These are phyloP conservation scores for Gastrophryne carolinensis DNA, from an alignment of 2,797 vertebrate species.

Conservation along the genomic window DNA sequence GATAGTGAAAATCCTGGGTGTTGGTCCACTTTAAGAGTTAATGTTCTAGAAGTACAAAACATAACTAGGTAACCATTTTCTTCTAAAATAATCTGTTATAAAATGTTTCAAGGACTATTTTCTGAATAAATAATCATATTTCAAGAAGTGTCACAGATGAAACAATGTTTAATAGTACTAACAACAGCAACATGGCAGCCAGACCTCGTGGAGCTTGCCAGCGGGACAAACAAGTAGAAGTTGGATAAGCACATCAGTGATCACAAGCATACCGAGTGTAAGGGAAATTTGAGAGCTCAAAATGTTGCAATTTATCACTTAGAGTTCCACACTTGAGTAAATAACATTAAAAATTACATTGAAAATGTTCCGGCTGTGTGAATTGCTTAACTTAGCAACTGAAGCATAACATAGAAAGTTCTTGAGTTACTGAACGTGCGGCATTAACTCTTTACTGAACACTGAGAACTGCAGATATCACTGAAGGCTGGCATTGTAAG, in stretches of 20 bases:
- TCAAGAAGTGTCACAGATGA: background rate
- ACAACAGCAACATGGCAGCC: background rate
- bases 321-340: slow-evolving; percentile 20
- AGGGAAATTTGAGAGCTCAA: background rate
- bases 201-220: background rate
- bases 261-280: slow-evolving; percentile 14
- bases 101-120: too few relatives aligned
- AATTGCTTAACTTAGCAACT: slow-evolving; percentile 34
- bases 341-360: slow-evolving; percentile 25
- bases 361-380: slow-evolving; percentile 22
- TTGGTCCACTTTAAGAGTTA: too few relatives aligned
- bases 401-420: slow-evolving; percentile 12
- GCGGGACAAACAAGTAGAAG: background rate
- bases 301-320: slow-evolving; percentile 21
- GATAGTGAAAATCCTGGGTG: too few relatives aligned
- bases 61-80: too few relatives aligned
- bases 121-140: background rate
- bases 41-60: too few relatives aligned
- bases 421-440: background rate
- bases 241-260: slow-evolving; percentile 1
- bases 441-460: slow-evolving; percentile 13
- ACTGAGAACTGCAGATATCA: background rate
- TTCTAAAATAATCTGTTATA: too few relatives aligned
- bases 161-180: background rate
- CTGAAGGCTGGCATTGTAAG: background rate